A percentile compares a stretch with the other conserved stretches of the same genome.
Conservation (phyloP, 2,888 invertebrate genomes). For the Mythimna loreyi region DNA sequence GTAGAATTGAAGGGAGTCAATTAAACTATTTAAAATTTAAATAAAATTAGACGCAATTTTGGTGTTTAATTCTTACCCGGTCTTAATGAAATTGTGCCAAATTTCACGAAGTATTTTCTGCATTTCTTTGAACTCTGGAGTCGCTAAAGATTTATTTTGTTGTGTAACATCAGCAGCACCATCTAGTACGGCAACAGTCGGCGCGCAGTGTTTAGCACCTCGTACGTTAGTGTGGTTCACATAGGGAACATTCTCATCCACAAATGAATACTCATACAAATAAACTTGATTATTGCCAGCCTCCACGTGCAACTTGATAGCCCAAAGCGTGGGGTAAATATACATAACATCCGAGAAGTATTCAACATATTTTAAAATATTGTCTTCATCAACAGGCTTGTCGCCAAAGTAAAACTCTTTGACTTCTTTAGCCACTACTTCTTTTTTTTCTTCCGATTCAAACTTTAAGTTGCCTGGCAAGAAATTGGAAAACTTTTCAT, state of each 20-base stretch:
- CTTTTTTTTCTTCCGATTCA: slow-evolving; percentile 66
- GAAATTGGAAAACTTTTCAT: slow-evolving; percentile 68
- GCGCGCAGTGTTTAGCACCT: slow-evolving; percentile 71
- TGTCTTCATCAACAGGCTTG: slow-evolving; percentile 63
- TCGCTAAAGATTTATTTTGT: slow-evolving; percentile 27
- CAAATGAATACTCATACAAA: slow-evolving; percentile 75
- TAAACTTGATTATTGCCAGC: slow-evolving; percentile 66
- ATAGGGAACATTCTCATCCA: slow-evolving; percentile 62
- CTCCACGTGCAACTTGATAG: background rate
- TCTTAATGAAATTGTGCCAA: slow-evolving; percentile 73
- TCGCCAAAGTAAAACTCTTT: slow-evolving; percentile 75
- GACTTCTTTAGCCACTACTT: slow-evolving; percentile 64
- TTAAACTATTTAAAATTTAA: too few relatives aligned
- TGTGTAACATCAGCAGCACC: slow-evolving; percentile 2
- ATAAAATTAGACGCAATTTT: too few relatives aligned
- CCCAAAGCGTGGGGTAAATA: slow-evolving; percentile 2
- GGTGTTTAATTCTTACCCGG: slow-evolving; percentile 64
- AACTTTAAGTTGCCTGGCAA: slow-evolving; percentile 75
- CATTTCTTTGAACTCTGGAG: slow-evolving; percentile 61
- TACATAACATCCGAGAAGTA: slow-evolving; percentile 77
- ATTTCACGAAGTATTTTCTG: slow-evolving; percentile 63
- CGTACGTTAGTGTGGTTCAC: slow-evolving; percentile 64
- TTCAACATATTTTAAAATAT: slow-evolving; percentile 68
- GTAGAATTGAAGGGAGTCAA: too few relatives aligned
- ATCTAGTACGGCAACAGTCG: slow-evolving; percentile 66